Percentiles rank a stretch among this genome's conserved stretches.
These are phyloP conservation scores for Cynoglossus semilaevis DNA, from an alignment of 2,113 vertebrate genomes.

Conservation along the genomic window DNA sequence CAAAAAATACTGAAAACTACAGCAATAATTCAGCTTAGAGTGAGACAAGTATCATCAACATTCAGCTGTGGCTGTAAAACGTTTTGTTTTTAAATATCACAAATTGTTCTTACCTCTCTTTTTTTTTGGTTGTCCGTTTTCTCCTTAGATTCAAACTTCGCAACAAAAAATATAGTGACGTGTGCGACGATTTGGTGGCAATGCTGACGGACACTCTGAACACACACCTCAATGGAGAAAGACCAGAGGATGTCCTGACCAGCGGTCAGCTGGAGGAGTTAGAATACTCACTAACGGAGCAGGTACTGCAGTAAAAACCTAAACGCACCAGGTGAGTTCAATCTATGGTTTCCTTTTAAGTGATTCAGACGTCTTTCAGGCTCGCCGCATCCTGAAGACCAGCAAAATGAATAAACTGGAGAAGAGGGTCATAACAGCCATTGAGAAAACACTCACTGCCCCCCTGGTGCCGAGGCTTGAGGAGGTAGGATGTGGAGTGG, in stretches of 20 bases:
- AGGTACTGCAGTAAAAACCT: slow-evolving; percentile 17
- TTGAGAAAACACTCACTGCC: slow-evolving; percentile 74
- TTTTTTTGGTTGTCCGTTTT: no score
- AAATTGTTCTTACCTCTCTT: no score
- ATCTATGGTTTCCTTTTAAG: no score
- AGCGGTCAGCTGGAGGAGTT: slow-evolving; percentile 63
- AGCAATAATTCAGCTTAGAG: no score
- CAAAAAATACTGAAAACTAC: no score
- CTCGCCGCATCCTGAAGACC: slow-evolving; percentile 68
- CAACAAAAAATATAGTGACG: slow-evolving; percentile 64
- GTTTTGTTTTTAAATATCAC: no score
- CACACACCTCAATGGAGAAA: slow-evolving; percentile 58
- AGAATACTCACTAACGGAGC: slow-evolving; percentile 56
- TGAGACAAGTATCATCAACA: no score
- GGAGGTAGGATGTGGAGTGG: slow-evolving; percentile 66
- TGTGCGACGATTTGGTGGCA: slow-evolving; percentile 73
- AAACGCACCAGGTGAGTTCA: background rate
- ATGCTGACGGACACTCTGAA: slow-evolving; percentile 71
- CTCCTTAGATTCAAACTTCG: slow-evolving; percentile 59
- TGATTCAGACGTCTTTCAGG: slow-evolving; percentile 26
- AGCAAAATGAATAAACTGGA: slow-evolving; percentile 58
- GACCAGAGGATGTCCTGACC: slow-evolving; percentile 71
- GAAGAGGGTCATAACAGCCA: slow-evolving; percentile 63
- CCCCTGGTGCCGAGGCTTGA: slow-evolving; percentile 67
- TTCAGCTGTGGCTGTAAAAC: background rate